These are phyloP conservation scores for Heliconius sara DNA, from an alignment of 2,888 invertebrate genomes.

Conservation along the genomic window DNA sequence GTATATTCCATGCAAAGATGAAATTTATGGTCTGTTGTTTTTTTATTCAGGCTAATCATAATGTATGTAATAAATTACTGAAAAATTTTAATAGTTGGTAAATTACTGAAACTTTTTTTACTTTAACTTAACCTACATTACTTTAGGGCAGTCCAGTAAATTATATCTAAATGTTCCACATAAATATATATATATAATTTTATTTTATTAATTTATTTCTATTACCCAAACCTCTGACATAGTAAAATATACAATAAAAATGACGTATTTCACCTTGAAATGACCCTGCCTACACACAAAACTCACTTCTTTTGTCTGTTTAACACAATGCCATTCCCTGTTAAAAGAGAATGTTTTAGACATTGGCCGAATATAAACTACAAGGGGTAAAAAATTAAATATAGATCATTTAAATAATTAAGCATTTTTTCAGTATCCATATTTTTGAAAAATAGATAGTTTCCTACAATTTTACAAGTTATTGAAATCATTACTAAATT, in stretches of 20 bases:
- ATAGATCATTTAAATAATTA: not conserved
- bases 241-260: not conserved
- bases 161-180: not conserved
- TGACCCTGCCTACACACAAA: slow-evolving; percentile 10
- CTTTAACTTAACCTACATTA: not conserved
- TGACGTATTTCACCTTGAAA: slow-evolving; percentile 4
- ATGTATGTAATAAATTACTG: not conserved
- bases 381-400: not conserved
- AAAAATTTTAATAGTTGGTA: slow-evolving; percentile 1
- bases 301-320: slow-evolving; percentile 21
- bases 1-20: slow-evolving; percentile 21
- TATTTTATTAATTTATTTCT: not conserved
- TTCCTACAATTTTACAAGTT: not conserved
- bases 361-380: not conserved
- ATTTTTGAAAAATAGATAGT: not conserved
- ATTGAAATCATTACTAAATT: not conserved
- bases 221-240: not conserved
- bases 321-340: slow-evolving; percentile 12
- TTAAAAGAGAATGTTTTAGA: not conserved
- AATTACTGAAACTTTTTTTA: not conserved
- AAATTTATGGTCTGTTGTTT: not conserved
- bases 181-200: not conserved
- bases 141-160: not conserved
- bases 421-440: not conserved
- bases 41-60: slow-evolving; percentile 7